phyloP scores from a whole-genome alignment of 2,888 invertebrate species.

The Drosophila gaucha region DNA sequence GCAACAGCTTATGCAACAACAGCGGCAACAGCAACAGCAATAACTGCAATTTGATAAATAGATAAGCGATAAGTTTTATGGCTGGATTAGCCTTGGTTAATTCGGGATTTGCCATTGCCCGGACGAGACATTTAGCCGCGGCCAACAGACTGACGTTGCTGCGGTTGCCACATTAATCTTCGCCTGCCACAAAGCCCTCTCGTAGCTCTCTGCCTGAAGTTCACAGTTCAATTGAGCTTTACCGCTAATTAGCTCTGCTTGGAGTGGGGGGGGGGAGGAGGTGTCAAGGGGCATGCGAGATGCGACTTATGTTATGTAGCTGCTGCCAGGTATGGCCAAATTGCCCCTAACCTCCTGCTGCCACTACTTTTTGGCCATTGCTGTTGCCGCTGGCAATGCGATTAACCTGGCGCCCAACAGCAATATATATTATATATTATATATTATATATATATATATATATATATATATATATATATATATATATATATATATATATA shows the following conservation, averaged over 20 bases:
- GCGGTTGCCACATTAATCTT: conserved; percentile 47
- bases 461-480: not conserved
- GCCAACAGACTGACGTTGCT: conserved; percentile 18
- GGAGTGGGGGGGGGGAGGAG: not conserved
- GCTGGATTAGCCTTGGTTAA: conserved; percentile 42
- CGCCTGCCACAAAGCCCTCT: conserved; percentile 24
- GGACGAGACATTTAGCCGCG: conserved; percentile 32
- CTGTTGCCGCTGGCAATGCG: conserved; percentile 25
- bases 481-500: conserved; percentile 6
- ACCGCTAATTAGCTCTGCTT: conserved; percentile 66
- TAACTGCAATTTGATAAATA: conserved; percentile 59
- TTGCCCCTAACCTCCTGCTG: not conserved
- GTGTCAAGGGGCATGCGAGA: conserved; percentile 6
- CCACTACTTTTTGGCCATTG: not conserved
- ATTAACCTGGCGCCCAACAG: conserved; percentile 57
- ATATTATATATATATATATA: not conserved
- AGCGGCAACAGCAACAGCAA: conserved; percentile 3
- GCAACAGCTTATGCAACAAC: conserved; percentile 45
- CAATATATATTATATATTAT: conserved; percentile 14
- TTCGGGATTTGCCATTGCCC: conserved; percentile 25
- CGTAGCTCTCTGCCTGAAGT: conserved; percentile 47
- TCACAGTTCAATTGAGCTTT: conserved; percentile 74
- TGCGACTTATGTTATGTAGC: conserved; percentile 10
- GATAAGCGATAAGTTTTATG: conserved; percentile 67
- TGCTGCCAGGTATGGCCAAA: not conserved